Percentiles rank a stretch among this genome's conserved stretches.
Conservation (phyloP, 2,888 invertebrate genomes). For the Drosophila cognata region DNA sequence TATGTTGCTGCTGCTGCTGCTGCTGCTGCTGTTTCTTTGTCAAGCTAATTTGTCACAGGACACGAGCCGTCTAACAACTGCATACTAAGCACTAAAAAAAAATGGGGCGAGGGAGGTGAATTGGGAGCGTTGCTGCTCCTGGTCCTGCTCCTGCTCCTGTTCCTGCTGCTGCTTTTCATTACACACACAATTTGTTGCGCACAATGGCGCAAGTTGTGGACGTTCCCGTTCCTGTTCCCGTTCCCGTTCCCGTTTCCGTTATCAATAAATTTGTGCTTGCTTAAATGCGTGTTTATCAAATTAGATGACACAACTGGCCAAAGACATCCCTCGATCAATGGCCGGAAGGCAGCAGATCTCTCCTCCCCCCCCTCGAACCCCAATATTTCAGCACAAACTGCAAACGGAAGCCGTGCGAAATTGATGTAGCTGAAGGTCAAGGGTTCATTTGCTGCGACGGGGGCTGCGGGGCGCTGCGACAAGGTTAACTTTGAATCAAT, state of each 20-base stretch:
- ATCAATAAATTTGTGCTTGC: constrained; percentile 70
- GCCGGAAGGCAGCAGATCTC: constrained; percentile 32
- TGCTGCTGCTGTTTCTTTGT: constrained; percentile 48
- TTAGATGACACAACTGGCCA: constrained; percentile 52
- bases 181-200: constrained; percentile 75
- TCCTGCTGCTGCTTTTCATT: constrained; percentile 52
- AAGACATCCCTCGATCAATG: constrained; percentile 5
- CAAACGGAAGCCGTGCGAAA: constrained; percentile 43
- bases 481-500: constrained; percentile 58
- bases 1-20: constrained; percentile 27
- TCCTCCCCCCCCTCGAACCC: neutral
- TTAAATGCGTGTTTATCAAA: constrained; percentile 73
- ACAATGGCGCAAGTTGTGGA: constrained; percentile 55
- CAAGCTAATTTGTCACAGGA: constrained; percentile 73
- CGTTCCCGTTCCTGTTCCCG: constrained; percentile 9
- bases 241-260: constrained; percentile 54
- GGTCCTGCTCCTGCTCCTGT: constrained; percentile 27
- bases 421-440: constrained; percentile 47
- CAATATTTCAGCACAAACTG: constrained; percentile 2
- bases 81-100: constrained; percentile 29
- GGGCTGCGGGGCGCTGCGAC: constrained; percentile 3
- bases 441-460: constrained; percentile 14
- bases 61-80: constrained; percentile 21
- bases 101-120: neutral
- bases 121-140: constrained; percentile 11